A percentile compares a stretch with the other conserved stretches of the same genome.
phyloP scores from a whole-genome alignment of 2,888 invertebrate species.

The Andrena hattorfiana region DNA sequence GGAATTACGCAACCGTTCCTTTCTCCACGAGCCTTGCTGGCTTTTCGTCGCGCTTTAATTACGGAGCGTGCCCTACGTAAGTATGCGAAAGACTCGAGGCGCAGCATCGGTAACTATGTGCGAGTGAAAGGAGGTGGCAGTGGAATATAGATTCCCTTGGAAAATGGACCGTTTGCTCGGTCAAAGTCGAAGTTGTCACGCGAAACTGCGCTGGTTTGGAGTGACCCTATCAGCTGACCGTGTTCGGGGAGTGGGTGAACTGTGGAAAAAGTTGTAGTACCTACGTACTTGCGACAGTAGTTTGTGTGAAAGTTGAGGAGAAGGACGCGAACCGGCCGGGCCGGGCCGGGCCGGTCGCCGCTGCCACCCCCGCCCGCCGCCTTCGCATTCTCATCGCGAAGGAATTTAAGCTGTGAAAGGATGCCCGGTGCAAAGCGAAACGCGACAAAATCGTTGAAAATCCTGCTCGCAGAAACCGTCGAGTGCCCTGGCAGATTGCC shows the following conservation, averaged over 20 bases:
- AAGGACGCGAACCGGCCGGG: not conserved
- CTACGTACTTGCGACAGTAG: not conserved
- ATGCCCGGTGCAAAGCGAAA: slow-evolving; percentile 43
- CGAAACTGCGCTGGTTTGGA: too few species aligned
- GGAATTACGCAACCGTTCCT: slow-evolving; percentile 1
- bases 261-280: too few species aligned
- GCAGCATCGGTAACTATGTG: not conserved
- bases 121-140: not conserved
- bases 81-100: not conserved
- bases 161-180: too few species aligned
- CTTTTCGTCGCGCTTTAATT: slow-evolving; percentile 11
- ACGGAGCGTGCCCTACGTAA: not conserved
- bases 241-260: too few species aligned
- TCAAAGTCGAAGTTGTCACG: too few species aligned
- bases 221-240: too few species aligned
- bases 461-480: slow-evolving; percentile 69
- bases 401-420: slow-evolving; percentile 37
- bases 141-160: too few species aligned
- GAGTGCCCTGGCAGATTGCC: slow-evolving; percentile 82
- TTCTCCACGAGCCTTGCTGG: not conserved
- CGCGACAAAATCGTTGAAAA: slow-evolving; percentile 71
- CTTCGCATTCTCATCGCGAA: slow-evolving; percentile 40
- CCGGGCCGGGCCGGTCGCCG: not conserved
- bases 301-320: slow-evolving; percentile 1
- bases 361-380: not conserved